Evolutionary conservation across 2,888 invertebrate species (phyloP).

Genomic region (Ectemnius cavifrons): DNA sequence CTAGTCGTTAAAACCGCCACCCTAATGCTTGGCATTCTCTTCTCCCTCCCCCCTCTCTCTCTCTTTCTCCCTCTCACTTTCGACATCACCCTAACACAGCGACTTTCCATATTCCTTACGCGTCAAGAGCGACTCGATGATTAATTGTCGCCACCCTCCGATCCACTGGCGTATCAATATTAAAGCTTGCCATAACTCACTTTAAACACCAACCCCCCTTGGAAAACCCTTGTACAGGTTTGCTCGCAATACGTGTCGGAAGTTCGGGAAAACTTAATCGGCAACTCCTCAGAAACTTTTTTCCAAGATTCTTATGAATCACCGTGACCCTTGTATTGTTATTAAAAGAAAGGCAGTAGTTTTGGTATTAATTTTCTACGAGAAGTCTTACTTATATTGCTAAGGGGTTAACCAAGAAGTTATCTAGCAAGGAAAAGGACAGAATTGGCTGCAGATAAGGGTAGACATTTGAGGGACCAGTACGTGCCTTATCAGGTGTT

Average conservation of each 20-base stretch:
- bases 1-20: constrained; percentile 37
- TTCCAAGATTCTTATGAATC: background rate
- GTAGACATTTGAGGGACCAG: background rate
- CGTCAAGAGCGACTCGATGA: constrained; percentile 42
- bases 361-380: background rate
- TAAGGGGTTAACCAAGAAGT: background rate
- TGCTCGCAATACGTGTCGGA: background rate
- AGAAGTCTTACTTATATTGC: background rate
- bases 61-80: background rate
- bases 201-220: constrained; percentile 11
- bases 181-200: background rate
- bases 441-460: constrained; percentile 14
- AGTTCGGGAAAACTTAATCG: background rate
- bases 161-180: constrained; percentile 21
- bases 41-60: background rate
- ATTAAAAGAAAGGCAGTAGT: background rate
- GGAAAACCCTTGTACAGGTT: constrained; percentile 22
- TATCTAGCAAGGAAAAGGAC: background rate
- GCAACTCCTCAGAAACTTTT: background rate
- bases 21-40: constrained; percentile 40
- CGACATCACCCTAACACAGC: constrained; percentile 17
- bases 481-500: constrained; percentile 41
- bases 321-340: background rate
- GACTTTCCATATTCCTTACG: constrained; percentile 29
- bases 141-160: constrained; percentile 46